Conservation (phyloP, 2,113 vertebrate species). For the Catagonus wagneri region DNA sequence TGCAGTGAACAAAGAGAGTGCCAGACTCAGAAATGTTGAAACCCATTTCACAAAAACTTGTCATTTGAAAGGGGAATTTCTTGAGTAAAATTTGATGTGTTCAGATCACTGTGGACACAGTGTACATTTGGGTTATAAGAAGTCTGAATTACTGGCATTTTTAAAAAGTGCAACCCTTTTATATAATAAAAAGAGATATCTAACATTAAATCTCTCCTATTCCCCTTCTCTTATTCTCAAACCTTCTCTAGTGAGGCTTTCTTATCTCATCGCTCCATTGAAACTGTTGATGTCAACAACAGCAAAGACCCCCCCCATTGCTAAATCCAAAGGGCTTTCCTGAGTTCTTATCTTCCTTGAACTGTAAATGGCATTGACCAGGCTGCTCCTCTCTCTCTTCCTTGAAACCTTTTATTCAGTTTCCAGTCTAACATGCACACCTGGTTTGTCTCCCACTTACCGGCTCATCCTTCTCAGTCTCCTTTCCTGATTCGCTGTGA, state of each 20-base stretch:
- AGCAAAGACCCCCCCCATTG: neutral
- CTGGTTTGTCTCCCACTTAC: neutral
- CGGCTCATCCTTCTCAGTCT: neutral
- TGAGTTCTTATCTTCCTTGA: neutral
- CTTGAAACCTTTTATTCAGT: neutral
- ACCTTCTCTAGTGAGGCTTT: neutral
- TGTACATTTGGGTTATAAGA: neutral
- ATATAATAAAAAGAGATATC: neutral
- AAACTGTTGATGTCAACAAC: neutral
- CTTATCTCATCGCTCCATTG: neutral
- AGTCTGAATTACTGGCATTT: neutral
- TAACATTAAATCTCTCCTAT: neutral
- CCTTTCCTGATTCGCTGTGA: neutral
- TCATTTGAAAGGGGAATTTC: conserved; percentile 56
- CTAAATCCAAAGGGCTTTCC: neutral
- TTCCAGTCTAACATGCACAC: neutral
- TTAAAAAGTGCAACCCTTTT: neutral
- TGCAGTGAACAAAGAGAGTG: conserved; percentile 4
- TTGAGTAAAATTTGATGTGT: conserved; percentile 9
- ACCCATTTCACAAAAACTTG: conserved; percentile 40
- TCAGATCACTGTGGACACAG: neutral
- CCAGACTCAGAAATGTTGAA: conserved; percentile 56
- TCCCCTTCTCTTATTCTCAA: neutral
- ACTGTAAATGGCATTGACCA: neutral
- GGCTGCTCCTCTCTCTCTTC: neutral